Evolutionary conservation across 2,888 invertebrate genomes (phyloP).

Genomic region (Drosophila stalkeri): DNA sequence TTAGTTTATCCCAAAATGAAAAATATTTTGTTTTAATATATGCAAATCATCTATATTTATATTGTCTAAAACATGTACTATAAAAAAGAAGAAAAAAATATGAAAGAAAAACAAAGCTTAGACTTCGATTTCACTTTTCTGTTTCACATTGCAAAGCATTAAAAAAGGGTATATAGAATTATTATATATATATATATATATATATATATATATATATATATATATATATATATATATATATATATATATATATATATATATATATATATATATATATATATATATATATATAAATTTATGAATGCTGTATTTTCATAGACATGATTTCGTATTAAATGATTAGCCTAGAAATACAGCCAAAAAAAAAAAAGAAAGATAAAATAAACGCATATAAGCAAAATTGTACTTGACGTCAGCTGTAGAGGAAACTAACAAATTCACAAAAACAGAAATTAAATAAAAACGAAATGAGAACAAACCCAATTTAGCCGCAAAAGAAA

Average conservation of each 20-base stretch:
- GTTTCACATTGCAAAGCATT: conserved; percentile 69
- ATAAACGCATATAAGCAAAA: conserved; percentile 60
- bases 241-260: conserved; percentile 42
- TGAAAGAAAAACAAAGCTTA: conserved; percentile 37
- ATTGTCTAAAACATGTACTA: conserved; percentile 56
- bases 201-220: conserved; percentile 32
- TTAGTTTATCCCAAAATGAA: conserved; percentile 13
- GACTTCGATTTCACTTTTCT: conserved; percentile 22
- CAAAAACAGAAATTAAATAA: conserved; percentile 32
- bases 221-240: conserved; percentile 43
- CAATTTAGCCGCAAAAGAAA: conserved; percentile 31
- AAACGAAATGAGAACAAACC: conserved; percentile 25
- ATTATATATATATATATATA: conserved; percentile 43
- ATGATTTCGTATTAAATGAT: conserved; percentile 74
- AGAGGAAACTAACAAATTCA: conserved; percentile 47
- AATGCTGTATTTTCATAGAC: conserved; percentile 71
- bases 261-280: conserved; percentile 28
- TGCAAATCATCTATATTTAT: conserved; percentile 44
- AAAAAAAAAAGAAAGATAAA: conserved; percentile 7
- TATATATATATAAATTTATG: conserved; percentile 52
- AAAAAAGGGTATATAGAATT: conserved; percentile 65
- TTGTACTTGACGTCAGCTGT: conserved; percentile 78
- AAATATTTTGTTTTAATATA: conserved; percentile 28
- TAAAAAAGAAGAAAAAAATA: conserved; percentile 26
- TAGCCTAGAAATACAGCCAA: conserved; percentile 68